These are phyloP conservation scores for Tiliacea aurago DNA, from an alignment of 2,888 invertebrate genomes.

Conservation along the genomic window DNA sequence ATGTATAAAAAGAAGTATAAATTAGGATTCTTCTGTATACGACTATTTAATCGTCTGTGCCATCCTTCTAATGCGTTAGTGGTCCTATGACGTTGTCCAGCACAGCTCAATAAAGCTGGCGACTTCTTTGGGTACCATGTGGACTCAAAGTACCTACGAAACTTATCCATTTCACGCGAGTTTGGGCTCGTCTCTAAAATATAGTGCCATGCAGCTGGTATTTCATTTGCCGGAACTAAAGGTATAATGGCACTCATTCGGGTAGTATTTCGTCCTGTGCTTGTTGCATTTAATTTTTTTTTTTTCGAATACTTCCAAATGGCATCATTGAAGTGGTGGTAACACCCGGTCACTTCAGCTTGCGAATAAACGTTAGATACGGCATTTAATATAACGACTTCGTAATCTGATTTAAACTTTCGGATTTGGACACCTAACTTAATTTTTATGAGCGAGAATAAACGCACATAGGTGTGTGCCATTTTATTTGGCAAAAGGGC, in stretches of 20 bases:
- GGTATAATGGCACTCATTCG: neutral
- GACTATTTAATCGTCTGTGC: slow-evolving; percentile 3
- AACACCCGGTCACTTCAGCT: neutral
- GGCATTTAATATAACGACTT: slow-evolving; percentile 12
- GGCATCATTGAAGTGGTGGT: neutral
- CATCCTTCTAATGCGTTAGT: slow-evolving; percentile 1
- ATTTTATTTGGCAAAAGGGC: too few species aligned
- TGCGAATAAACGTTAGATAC: slow-evolving; percentile 10
- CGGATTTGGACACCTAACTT: neutral
- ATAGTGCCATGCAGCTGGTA: neutral
- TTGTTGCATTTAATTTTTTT: neutral
- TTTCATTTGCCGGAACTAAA: slow-evolving; percentile 4
- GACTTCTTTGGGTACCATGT: slow-evolving; percentile 1
- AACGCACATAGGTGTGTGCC: too few species aligned
- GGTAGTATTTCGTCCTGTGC: neutral
- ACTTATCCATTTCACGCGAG: neutral
- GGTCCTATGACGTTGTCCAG: slow-evolving; percentile 1
- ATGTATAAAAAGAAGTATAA: neutral
- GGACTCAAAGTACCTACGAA: slow-evolving; percentile 1
- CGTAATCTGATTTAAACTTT: slow-evolving; percentile 10
- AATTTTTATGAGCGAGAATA: too few species aligned
- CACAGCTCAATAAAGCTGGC: neutral
- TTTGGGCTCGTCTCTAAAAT: neutral
- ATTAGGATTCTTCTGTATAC: slow-evolving; percentile 5
- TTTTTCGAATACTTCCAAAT: neutral